Evolutionary conservation across 2,797 vertebrate species (phyloP), one percentile per base, ranked within the genome.

Genomic region (Centroberyx gerrardi): DNA sequence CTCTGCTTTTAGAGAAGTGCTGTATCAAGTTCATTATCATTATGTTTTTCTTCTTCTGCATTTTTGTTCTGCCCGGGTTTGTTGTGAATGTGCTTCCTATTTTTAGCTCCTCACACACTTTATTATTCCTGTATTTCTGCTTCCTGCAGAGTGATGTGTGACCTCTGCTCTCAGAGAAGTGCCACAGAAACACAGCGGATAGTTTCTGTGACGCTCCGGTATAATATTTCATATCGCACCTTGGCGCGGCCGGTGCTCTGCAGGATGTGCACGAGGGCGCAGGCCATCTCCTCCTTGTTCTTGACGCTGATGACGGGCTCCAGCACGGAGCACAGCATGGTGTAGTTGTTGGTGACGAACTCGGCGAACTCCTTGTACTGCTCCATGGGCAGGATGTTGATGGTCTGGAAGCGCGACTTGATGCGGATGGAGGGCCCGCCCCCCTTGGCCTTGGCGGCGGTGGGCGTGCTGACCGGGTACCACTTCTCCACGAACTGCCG

Each of bases 351-450:
- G 83, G 98, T 99, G 79, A 99, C 68, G 53, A 98, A 99, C 94
- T 99, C 98, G 0, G 97, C 98, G 76, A 99, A 99, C 87, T 99
- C 98, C 84, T 99, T 99, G 93, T 99, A 99, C 86, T 97, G 97
- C 89, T 99, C 98, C 98, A 98, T 98, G 77, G 98, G 98, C 82
- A 99, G 83, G 91, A 99, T 97, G 91, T 93, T 93, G 92, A 99
- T 95, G 67, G 96, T 98, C 93, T 99, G 98, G 86, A 97, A 98
- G 18, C 97, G 97, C 6, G 96, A 97, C 82, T 99, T 99, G 85
- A 99, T 98, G 0, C 98, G 96, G 85, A 99, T 97, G 0, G 96
- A 98, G 13, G 98, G 97, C 0, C 97, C 97, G 14, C 96, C 96
- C 0, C 96, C 89, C 62, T 97, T 99, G 58, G 93, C 92, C 91